These are phyloP conservation scores for Potamarius usumacintae DNA, from an alignment of 2,113 vertebrate genomes.

Conservation along the genomic window DNA sequence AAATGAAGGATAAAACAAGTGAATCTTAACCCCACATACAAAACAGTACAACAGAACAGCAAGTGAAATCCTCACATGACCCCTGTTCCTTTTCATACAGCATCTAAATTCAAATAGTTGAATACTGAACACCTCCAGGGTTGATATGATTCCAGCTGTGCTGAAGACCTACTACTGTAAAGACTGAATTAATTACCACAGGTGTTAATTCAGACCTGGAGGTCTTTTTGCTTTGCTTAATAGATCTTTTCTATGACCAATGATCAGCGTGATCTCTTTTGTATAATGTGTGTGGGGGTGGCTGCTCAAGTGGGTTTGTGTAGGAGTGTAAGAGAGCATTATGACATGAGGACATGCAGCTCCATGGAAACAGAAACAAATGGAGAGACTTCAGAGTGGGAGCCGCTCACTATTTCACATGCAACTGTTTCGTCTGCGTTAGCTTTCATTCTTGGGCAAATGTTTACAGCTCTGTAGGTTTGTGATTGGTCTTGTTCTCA, in stretches of 20 bases:
- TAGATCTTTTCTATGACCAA: neutral
- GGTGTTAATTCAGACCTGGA: neutral
- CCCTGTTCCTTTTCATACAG: neutral
- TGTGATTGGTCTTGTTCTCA: neutral
- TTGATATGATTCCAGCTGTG: neutral
- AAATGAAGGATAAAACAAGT: neutral
- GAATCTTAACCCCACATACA: neutral
- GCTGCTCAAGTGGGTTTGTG: conserved; percentile 38
- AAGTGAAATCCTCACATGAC: neutral
- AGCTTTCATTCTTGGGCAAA: neutral
- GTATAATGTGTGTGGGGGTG: conserved; percentile 26
- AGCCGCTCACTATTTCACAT: conserved; percentile 21
- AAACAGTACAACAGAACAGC: neutral
- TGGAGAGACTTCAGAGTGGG: conserved; percentile 26
- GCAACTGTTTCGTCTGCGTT: neutral
- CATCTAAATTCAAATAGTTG: neutral
- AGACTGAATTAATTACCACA: neutral
- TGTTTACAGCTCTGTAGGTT: neutral
- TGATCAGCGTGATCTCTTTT: conserved; percentile 28
- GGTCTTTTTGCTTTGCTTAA: neutral
- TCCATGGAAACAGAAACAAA: conserved; percentile 47
- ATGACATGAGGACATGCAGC: conserved; percentile 33
- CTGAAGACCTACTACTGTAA: neutral
- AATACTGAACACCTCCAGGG: neutral
- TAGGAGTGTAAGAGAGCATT: conserved; percentile 41